Base-by-base conservation (phyloP, 1,140 invertebrate genomes). In the Stegodyphus mimosarum region DNA sequence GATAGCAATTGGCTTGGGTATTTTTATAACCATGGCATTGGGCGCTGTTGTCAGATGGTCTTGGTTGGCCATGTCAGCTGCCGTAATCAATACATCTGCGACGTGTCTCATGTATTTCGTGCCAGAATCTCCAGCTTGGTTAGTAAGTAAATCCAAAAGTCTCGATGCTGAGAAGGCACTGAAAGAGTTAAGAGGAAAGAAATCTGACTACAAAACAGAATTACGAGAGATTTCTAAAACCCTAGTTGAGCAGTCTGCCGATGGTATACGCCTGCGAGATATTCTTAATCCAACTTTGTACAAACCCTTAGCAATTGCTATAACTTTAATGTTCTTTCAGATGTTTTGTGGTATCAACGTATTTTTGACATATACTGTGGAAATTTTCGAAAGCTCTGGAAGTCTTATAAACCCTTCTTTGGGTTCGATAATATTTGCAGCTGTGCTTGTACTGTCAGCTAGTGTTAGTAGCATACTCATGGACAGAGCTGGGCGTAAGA, bases 271-370 rank as follows among this genome's bases (percentile, higher is more conserved):
- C 52, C 93, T 77, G n/a, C 15, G 91, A 77, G 94, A 95, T 87
- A 89, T 97, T 6, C 93, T 95, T 86, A 93, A 92, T 50, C 92
- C 90, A 11, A 92, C 91, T 76, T 93, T 96, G 88, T 87, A 95
- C 11, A 94, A 94, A 87, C 94, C 96, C 0, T 89, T 97, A 11
- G 88, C 94, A 0, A 95, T 98, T 67, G 94, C 95, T 0, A 89
- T 98, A 7, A 95, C 95, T 5, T 92, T 98, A 55, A 97, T 98
- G 96, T 94, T 96, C 89, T 96, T 98, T 92, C 96, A 98, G 92
- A 96, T 98, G 90, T 91, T 97, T 80, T 96, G 94, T 87, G 97
- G 97, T 48, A 96, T 97, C 87, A 97, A 97, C 88, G 96, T 96
- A 4, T 94, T 98, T 49, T 96, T 98, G 87, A 98, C 97, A 89